These are phyloP conservation scores for Periophthalmodon schlosseri DNA, from an alignment of 2,113 vertebrate genomes.

Conservation along the genomic window DNA sequence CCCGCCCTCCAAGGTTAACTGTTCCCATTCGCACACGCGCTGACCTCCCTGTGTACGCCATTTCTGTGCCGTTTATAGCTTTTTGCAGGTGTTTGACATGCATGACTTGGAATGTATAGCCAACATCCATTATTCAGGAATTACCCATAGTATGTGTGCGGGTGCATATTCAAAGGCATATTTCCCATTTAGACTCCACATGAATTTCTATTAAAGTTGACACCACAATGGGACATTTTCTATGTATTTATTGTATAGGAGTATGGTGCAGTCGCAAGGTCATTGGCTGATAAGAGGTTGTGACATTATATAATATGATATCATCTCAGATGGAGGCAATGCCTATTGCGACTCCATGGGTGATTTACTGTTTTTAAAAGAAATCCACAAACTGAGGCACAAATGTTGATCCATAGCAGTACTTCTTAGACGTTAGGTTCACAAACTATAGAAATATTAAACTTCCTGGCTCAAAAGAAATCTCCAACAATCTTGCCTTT, in stretches of 20 bases:
- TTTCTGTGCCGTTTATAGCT: conserved; percentile 26
- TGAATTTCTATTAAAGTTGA: conserved; percentile 55
- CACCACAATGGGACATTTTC: conserved; percentile 49
- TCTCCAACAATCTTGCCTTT: too few relatives aligned
- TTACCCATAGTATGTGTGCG: conserved; percentile 23
- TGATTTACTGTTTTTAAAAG: not conserved
- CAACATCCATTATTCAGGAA: conserved; percentile 34
- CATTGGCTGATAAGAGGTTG: conserved; percentile 64
- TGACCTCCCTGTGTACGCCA: conserved; percentile 32
- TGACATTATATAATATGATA: not conserved
- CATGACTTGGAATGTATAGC: conserved; percentile 38
- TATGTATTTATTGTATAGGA: conserved; percentile 55
- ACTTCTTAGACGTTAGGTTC: too few relatives aligned
- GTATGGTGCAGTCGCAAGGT: conserved; percentile 53
- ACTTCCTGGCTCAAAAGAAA: too few relatives aligned
- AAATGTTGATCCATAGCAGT: not conserved
- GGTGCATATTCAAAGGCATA: not conserved
- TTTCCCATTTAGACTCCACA: conserved; percentile 27
- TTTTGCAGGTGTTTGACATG: conserved; percentile 38
- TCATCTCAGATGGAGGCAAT: not conserved
- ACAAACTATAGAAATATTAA: too few relatives aligned
- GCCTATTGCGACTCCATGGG: not conserved
- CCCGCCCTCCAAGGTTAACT: conserved; percentile 50
- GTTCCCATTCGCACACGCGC: conserved; percentile 15
- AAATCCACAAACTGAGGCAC: not conserved